Evolutionary conservation across 2,888 invertebrate genomes (phyloP), one percentile per base, ranked within the genome.

Genomic region (Dorcus hopei): DNA sequence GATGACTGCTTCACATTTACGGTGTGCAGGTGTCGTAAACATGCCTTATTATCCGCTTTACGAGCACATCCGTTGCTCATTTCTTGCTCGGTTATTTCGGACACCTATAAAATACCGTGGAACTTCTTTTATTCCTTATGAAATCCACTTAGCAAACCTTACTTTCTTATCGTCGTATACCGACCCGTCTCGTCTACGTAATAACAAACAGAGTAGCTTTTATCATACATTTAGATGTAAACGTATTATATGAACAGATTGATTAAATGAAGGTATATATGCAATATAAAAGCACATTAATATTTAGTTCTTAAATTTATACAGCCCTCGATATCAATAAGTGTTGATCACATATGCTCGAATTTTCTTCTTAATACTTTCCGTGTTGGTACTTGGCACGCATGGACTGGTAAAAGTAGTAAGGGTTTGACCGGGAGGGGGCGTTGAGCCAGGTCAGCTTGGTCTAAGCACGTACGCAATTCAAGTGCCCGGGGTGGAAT

Each of bases 1-100:
- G 70, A 71, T 70, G 71, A 66, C 68, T 68, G 70, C 68, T 69
- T 71, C 72, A 69, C 71, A 70, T 73, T 73, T 73, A 72, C 70
- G 70, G 70, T 68, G 71, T 74, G 71, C 72, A 72, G 73, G 74
- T 75, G 74, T 73, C 74, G 74, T 75, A 75, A 75, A 75, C 74
- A 75, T 74, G 70, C 72, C 75, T 75, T 75, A 75, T 75, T 75
- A 74, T 74, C 72, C 72, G 68, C 70, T 75, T 75, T 75, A 75
- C 73, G 74, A 75, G 68, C 73, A 64, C 64, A 67, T 65, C 64
- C 66, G 63, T 65, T 65, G 65, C 68, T 72, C 68, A 68, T 72
- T 71, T 72, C 70, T 71, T 71, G 61, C 65, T 64, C 65, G 62
- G 68, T 71, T 69, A 70, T 72, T 72, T 71, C 70, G 73, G 70